Evolutionary conservation across 2,797 vertebrate species (phyloP), one percentile per base, ranked within the genome.

Genomic region (Pseudopleuronectes americanus): DNA sequence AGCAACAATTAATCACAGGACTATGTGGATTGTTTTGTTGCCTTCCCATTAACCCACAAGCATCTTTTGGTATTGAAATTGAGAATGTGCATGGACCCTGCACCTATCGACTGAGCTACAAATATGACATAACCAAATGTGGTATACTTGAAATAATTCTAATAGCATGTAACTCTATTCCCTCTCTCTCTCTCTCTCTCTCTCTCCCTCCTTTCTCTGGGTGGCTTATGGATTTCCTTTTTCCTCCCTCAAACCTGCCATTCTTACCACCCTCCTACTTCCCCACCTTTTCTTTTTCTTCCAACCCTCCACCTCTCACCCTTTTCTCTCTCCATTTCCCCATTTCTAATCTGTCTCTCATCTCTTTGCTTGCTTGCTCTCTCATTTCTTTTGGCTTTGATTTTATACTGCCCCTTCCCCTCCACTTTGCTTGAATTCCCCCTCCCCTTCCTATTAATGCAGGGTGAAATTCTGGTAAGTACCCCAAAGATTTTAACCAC

Each of bases 391-490:
- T 80, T 82, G 79, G 76, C 85, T 90, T 64, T 77, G 68, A 73
- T 88, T 87, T 88, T 86, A 63, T 66, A 79, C 88, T 86, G 31
- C 81, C 76, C 83, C 76, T n/a, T 28, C 72, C 36, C 48, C 69
- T 55, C 23, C 48, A 76, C 36, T 77, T 79, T 80, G 68, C 88
- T 83, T 83, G 79, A 82, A 88, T 64, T 64, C 51, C 72, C 81
- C 69, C 62, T 66, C 65, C 76, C 64, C 67, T 80, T 88, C 78
- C 68, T 75, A 36, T 91, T 84, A 92, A 84, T 86, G 81, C 93
- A 98, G 97, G 97, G 97, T 93, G 97, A 98, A 93, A 97, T 98
- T 87, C 90, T 98, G 97, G 97, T 99, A 97, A 99, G 97, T 98
- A 98, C 95, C 90, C 87, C 79, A 79, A 75, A 87, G 79, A 83